phyloP scores from a whole-genome alignment of 1,140 invertebrate genomes.

The Trachelipus rathkii region DNA sequence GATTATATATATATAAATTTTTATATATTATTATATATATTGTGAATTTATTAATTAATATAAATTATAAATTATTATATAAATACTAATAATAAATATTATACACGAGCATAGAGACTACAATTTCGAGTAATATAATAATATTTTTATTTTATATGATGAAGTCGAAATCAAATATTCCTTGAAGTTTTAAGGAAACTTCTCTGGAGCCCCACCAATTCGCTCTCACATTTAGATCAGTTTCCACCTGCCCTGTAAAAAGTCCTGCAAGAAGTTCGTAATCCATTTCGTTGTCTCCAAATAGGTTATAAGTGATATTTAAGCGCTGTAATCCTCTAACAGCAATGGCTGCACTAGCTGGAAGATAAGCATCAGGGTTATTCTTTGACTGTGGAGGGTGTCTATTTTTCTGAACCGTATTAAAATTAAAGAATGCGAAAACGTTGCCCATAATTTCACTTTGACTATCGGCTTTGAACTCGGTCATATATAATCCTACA shows the following conservation, averaged over 20 bases:
- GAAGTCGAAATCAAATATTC: constrained; percentile 99
- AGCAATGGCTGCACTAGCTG: constrained; percentile 77
- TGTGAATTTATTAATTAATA: no score
- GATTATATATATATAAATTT: no score
- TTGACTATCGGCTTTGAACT: constrained; percentile 85
- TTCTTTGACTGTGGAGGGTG: constrained; percentile 48
- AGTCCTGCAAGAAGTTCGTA: constrained; percentile 92
- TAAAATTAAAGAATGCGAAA: constrained; percentile 70
- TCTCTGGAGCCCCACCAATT: constrained; percentile 93
- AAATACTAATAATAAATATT: no score
- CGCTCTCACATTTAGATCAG: constrained; percentile 77
- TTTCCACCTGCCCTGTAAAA: constrained; percentile 78
- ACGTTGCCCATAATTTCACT: constrained; percentile 85
- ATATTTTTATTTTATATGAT: no score
- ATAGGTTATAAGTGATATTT: constrained; percentile 81
- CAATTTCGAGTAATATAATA: no score
- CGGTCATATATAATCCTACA: constrained; percentile 72
- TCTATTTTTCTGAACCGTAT: constrained; percentile 72
- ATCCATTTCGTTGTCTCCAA: constrained; percentile 74
- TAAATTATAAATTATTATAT: no score
- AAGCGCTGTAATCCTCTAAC: constrained; percentile 93
- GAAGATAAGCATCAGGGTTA: constrained; percentile 51
- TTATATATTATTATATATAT: no score
- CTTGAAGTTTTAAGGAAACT: constrained; percentile 65
- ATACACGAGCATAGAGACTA: no score